A percentile compares a stretch with the other conserved stretches of the same genome.
Conservation (phyloP, 2,113 vertebrate species). For the Prochilodus magdalenae region DNA sequence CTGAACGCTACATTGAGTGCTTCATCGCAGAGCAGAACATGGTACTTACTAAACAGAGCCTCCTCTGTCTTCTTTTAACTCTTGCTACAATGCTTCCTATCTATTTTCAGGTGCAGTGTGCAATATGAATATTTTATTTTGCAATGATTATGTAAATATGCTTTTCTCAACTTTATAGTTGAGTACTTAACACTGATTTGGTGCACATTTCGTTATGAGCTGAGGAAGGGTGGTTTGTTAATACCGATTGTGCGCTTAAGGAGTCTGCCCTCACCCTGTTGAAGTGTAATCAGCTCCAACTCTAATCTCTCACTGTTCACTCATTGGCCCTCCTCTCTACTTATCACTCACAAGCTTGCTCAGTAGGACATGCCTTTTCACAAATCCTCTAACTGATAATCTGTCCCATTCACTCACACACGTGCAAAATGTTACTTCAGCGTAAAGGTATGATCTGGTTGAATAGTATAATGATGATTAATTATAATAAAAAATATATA, state of each 20-base stretch:
- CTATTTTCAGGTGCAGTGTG: too few species aligned
- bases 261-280: conserved; percentile 21
- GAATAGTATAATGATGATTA: too few species aligned
- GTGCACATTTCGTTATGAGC: too few species aligned
- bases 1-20: conserved; percentile 86
- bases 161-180: too few species aligned
- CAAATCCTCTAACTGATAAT: neutral
- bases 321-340: conserved; percentile 15
- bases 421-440: neutral
- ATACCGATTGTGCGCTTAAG: neutral
- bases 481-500: too few species aligned
- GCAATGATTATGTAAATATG: too few species aligned
- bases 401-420: neutral
- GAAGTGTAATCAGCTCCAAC: conserved; percentile 48
- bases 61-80: neutral
- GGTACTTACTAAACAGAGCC: conserved; percentile 63
- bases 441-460: too few species aligned
- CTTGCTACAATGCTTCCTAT: too few species aligned
- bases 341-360: conserved; percentile 7
- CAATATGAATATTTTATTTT: too few species aligned
- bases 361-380: neutral
- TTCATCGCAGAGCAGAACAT: conserved; percentile 89
- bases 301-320: conserved; percentile 57
- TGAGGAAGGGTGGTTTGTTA: neutral
- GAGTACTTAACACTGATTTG: too few species aligned